Conservation (phyloP, 2,113 vertebrate species). For the Macrotis lagotis region DNA sequence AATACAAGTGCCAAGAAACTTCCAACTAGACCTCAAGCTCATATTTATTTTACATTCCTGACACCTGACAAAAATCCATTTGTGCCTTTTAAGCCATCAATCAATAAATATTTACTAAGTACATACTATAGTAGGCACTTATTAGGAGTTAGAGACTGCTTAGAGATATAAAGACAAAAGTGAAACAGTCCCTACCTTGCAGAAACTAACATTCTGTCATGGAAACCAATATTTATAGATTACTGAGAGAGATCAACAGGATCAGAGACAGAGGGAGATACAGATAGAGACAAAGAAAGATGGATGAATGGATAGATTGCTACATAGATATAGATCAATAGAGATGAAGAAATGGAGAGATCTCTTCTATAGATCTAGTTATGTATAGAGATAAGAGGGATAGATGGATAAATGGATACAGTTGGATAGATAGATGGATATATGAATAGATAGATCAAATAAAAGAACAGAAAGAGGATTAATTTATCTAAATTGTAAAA, state of each 20-base stretch:
- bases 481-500: not conserved
- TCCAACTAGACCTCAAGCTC: not conserved
- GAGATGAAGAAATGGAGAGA: not conserved
- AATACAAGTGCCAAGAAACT: not conserved
- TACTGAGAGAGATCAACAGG: not conserved
- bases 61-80: not conserved
- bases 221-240: not conserved
- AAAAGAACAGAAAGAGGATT: not conserved
- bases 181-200: not conserved
- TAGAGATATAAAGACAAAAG: not conserved
- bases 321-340: no score
- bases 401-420: no score
- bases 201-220: not conserved
- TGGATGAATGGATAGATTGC: not conserved
- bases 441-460: no score
- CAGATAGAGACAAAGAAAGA: not conserved
- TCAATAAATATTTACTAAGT: not conserved
- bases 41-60: not conserved
- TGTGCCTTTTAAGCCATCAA: not conserved
- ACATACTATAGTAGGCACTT: not conserved
- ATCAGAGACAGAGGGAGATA: no score
- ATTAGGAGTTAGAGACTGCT: not conserved
- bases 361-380: no score
- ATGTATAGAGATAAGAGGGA: no score
- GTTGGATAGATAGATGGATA: no score